phyloP scores from a whole-genome alignment of 2,797 vertebrate genomes.

The Melanotaenia trifasciata region DNA sequence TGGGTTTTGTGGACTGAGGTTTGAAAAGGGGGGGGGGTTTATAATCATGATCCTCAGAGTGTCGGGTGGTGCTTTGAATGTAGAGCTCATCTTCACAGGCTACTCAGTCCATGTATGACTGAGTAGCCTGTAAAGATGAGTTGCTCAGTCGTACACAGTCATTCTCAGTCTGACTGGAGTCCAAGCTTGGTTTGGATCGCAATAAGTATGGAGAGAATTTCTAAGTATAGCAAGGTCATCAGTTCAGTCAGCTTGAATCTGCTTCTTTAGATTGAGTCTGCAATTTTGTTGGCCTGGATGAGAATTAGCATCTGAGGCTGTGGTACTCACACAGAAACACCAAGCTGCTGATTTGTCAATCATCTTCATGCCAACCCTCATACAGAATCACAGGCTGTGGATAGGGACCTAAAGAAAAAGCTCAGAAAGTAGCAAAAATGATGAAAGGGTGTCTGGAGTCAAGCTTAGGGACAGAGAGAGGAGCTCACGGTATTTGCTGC shows the following conservation, averaged over 20 bases:
- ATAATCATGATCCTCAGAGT: neutral
- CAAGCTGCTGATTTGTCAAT: neutral
- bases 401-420: neutral
- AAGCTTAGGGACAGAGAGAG: neutral
- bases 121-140: too few relatives aligned
- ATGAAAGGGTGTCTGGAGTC: neutral
- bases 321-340: neutral
- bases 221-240: neutral
- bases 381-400: neutral
- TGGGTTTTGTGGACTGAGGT: neutral
- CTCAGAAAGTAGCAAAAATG: neutral
- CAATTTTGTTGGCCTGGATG: neutral
- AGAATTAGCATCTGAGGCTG: neutral
- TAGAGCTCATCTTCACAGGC: neutral
- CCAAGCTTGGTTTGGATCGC: too few relatives aligned
- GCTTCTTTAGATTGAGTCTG: neutral
- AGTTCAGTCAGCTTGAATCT: neutral
- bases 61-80: neutral
- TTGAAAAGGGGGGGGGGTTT: neutral
- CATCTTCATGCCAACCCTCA: neutral
- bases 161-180: too few relatives aligned
- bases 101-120: neutral
- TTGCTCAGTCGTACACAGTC: too few relatives aligned
- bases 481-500: too few relatives aligned
- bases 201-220: neutral